phyloP scores from a whole-genome alignment of 1,140 invertebrate species.

The Nautilus pompilius region DNA sequence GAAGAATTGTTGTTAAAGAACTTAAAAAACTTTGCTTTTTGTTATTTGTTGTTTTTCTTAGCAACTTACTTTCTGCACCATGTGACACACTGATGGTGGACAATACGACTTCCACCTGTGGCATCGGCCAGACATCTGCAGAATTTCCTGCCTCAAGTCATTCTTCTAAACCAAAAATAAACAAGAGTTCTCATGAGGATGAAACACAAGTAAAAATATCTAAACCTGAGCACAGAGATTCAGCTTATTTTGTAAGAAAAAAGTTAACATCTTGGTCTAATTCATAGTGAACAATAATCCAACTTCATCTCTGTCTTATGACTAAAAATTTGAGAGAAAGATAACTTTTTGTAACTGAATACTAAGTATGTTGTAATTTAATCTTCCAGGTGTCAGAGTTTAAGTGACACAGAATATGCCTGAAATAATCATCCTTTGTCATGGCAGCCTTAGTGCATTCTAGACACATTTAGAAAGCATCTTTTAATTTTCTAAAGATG shows the following conservation, averaged over 20 bases:
- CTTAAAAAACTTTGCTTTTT: background rate
- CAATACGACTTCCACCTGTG: slow-evolving; percentile 4
- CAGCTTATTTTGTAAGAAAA: background rate
- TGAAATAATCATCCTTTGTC: no score
- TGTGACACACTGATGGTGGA: slow-evolving; percentile 26
- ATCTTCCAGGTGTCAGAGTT: no score
- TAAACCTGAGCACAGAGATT: background rate
- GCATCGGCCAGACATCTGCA: slow-evolving; percentile 29
- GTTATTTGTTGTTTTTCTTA: background rate
- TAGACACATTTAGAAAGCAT: no score
- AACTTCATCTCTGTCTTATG: background rate
- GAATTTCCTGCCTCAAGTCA: slow-evolving; percentile 35
- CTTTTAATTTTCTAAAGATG: no score
- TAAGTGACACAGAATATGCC: no score
- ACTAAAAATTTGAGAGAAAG: background rate
- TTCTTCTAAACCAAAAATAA: slow-evolving; percentile 30
- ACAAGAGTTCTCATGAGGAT: background rate
- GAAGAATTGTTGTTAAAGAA: background rate
- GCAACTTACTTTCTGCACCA: slow-evolving; percentile 31
- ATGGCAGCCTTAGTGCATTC: no score
- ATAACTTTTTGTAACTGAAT: no score
- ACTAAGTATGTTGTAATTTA: no score
- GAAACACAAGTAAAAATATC: background rate
- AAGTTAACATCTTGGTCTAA: background rate
- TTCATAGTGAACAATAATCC: background rate